Conservation (phyloP, 2,888 invertebrate genomes). For the Machimus atricapillus region DNA sequence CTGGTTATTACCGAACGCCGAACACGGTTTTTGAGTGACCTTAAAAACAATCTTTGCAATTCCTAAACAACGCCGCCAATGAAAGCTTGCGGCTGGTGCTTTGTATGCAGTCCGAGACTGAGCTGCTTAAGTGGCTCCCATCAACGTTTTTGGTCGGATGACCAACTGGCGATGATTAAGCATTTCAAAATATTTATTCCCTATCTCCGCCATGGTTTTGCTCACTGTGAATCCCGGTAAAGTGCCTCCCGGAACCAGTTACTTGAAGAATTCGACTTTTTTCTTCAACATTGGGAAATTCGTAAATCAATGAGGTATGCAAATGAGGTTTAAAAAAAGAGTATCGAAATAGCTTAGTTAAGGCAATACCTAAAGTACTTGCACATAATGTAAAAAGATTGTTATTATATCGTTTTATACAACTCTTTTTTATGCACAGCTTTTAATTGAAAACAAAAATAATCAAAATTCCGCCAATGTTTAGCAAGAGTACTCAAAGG, state of each 20-base stretch:
- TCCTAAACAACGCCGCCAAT: neutral
- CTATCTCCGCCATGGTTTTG: neutral
- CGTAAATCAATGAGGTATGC: neutral
- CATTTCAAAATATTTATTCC: neutral
- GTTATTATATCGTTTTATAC: too few relatives aligned
- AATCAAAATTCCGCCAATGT: too few relatives aligned
- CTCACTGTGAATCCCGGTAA: neutral
- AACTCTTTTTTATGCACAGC: too few relatives aligned
- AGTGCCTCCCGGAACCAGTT: neutral
- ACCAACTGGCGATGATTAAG: neutral
- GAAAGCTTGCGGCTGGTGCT: neutral
- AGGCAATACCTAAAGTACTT: too few relatives aligned
- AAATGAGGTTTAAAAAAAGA: neutral
- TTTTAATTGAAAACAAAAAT: too few relatives aligned
- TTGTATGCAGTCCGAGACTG: neutral
- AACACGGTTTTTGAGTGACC: neutral
- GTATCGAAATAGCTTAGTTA: neutral
- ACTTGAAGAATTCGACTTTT: neutral
- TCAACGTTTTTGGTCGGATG: neutral
- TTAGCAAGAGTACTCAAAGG: too few relatives aligned
- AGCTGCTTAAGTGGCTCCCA: neutral
- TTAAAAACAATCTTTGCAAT: neutral
- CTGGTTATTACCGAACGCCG: neutral
- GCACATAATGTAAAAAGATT: too few relatives aligned
- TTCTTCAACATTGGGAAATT: neutral